phyloP scores from a whole-genome alignment of 2,113 vertebrate species.

The Scytalopus superciliaris region DNA sequence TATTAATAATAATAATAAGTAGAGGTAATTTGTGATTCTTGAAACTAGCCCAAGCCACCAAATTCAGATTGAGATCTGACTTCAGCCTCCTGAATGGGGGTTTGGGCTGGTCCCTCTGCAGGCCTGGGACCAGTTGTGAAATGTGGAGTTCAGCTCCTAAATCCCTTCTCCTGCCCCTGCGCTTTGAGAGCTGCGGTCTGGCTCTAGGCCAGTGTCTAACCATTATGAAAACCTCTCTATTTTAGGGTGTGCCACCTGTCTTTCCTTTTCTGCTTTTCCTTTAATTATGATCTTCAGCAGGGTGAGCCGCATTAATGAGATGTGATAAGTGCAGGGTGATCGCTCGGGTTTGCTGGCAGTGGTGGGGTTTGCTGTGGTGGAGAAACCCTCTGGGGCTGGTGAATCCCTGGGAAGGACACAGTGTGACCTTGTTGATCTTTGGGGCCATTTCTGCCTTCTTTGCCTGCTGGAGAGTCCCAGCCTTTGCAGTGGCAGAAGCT shows the following conservation, averaged over 20 bases:
- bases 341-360: not conserved
- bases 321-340: not conserved
- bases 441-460: fast-evolving
- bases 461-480: not conserved
- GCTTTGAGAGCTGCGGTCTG: not conserved
- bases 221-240: not conserved
- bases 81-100: not conserved
- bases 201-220: not conserved
- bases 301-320: not conserved
- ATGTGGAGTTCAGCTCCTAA: not conserved
- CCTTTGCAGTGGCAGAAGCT: not conserved
- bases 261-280: not conserved
- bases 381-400: not conserved
- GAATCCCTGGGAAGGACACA: fast-evolving
- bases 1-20: conserved; percentile 8
- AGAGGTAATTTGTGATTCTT: conserved; percentile 50
- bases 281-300: not conserved
- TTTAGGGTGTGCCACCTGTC: not conserved
- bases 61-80: conserved; percentile 14
- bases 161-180: not conserved
- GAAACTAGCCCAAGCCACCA: conserved; percentile 50
- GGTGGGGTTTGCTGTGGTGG: not conserved
- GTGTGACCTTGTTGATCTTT: fast-evolving
- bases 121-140: not conserved
- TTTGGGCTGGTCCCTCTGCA: not conserved